Base-by-base conservation (phyloP, 2,113 vertebrate genomes). In the Paralichthys olivaceus region DNA sequence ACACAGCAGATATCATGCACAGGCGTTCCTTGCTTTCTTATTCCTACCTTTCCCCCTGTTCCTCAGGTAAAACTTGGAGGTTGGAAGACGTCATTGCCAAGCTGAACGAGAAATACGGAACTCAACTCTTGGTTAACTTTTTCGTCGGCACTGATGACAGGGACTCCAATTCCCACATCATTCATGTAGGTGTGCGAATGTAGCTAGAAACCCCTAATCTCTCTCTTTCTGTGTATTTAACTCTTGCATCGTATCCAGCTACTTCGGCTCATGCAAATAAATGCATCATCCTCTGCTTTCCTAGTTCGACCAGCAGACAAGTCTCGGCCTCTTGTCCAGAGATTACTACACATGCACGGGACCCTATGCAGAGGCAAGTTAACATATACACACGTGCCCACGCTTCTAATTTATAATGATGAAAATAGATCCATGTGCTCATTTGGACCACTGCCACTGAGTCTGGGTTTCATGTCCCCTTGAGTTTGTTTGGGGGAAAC, bases 111-210 rank as follows among this genome's bases (percentile, higher is more conserved):
- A 96, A 94, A 92, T 98, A 97, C 22, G 96, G 95, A 22, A 97
- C 95, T 87, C 96, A 94, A 54, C 96, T 97, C 73, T 88, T 98
- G 34, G 94, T 99, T 63, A 97, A 96, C 80, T 94, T 98, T 86
- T 98, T 96, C 80, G 93, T 99, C 23, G 96, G 96, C 84, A 96
- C 95, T 0, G 96, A 98, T 40, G 97, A 98, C 79, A 95, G 95
- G 81, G 96, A 97, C 88, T 98, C 97, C 81, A 93, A 91, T 55
- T 93, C 94, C 5, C 93, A 98, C 51, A 95, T 98, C 85, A 96
- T 99, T 93, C 97, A 98, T 61, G 98, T 99, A 95, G 93, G 97
- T 97, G 79, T 91, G 68, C 60, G 25, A 73, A 63, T 55, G 51
- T 17, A 51, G 62, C 40, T 8, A 9, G 20, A 58, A 84, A 72